Conservation (phyloP, 2,113 vertebrate species). For the Onychostruthus taczanowskii region DNA sequence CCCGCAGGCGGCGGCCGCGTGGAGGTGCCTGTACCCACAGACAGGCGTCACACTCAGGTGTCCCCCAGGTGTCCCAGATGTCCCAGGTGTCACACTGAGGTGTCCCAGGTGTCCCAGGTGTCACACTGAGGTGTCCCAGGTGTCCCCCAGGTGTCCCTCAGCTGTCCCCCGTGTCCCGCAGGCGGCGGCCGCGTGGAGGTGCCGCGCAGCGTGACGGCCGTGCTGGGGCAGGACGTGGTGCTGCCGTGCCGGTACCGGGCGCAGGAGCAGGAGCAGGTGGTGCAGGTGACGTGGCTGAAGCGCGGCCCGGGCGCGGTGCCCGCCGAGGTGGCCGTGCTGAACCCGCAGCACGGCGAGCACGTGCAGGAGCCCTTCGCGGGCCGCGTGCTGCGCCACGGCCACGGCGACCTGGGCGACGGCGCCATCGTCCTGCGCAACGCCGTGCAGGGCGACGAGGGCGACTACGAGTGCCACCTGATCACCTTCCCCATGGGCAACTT, state of each 20-base stretch:
- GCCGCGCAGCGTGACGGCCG: slow-evolving; percentile 58
- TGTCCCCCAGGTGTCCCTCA: not conserved
- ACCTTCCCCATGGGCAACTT: slow-evolving; percentile 76
- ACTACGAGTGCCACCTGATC: slow-evolving; percentile 74
- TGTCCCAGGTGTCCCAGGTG: not conserved
- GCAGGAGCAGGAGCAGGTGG: slow-evolving; percentile 68
- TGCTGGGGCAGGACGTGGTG: slow-evolving; percentile 75
- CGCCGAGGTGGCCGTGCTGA: slow-evolving; percentile 59
- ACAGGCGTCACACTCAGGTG: too few species aligned
- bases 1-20: too few species aligned
- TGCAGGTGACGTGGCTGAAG: slow-evolving; percentile 76
- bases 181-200: slow-evolving; percentile 40
- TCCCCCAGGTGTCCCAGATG: not conserved
- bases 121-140: not conserved
- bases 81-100: too few species aligned
- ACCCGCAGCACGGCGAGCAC: slow-evolving; percentile 67
- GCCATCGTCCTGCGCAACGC: slow-evolving; percentile 72
- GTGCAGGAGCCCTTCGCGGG: slow-evolving; percentile 59
- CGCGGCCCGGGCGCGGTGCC: not conserved
- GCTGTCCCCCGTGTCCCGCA: not conserved
- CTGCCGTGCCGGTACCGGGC: slow-evolving; percentile 74
- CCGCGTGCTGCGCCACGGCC: slow-evolving; percentile 50
- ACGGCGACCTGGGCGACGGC: slow-evolving; percentile 43
- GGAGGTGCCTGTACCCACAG: not conserved
- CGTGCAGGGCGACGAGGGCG: slow-evolving; percentile 74